A percentile compares a stretch with the other conserved stretches of the same genome.
These are phyloP conservation scores for Eulithis prunata DNA, from an alignment of 2,888 invertebrate genomes.

Conservation along the genomic window DNA sequence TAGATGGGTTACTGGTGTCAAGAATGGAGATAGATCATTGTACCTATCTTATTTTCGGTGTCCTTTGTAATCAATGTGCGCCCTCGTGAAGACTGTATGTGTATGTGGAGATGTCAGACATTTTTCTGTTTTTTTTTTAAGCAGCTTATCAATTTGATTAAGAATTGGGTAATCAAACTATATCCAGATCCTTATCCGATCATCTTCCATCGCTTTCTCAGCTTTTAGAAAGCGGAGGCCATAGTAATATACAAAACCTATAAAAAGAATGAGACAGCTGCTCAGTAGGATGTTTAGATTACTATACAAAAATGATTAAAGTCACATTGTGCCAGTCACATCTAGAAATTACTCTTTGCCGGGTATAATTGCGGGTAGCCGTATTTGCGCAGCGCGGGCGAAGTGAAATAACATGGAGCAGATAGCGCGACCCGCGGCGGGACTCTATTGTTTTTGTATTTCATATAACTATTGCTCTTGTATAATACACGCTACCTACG, in stretches of 20 bases:
- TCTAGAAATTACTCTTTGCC: conserved; percentile 19
- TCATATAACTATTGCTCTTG: conserved; percentile 46
- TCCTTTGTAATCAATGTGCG: too few relatives aligned
- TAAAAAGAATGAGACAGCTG: too few relatives aligned
- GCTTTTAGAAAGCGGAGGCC: too few relatives aligned
- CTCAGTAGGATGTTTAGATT: too few relatives aligned
- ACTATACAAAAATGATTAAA: not conserved
- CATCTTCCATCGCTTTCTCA: too few relatives aligned
- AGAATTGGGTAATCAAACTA: too few relatives aligned
- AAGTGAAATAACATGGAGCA: conserved; percentile 73
- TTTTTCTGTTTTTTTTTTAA: too few relatives aligned
- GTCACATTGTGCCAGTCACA: not conserved
- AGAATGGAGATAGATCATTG: conserved; percentile 6
- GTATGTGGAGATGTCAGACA: not conserved
- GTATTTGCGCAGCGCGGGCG: conserved; percentile 68
- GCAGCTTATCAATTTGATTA: too few relatives aligned
- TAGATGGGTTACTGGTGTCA: conserved; percentile 3
- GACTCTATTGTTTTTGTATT: conserved; percentile 44
- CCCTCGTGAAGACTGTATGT: not conserved
- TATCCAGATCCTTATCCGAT: too few relatives aligned
- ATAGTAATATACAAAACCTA: too few relatives aligned
- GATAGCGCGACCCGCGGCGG: conserved; percentile 60
- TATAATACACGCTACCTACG: conserved; percentile 27
- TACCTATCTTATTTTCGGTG: not conserved
- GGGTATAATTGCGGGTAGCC: conserved; percentile 58